Conservation (phyloP, 2,113 vertebrate species). For the Oplegnathus fasciatus region DNA sequence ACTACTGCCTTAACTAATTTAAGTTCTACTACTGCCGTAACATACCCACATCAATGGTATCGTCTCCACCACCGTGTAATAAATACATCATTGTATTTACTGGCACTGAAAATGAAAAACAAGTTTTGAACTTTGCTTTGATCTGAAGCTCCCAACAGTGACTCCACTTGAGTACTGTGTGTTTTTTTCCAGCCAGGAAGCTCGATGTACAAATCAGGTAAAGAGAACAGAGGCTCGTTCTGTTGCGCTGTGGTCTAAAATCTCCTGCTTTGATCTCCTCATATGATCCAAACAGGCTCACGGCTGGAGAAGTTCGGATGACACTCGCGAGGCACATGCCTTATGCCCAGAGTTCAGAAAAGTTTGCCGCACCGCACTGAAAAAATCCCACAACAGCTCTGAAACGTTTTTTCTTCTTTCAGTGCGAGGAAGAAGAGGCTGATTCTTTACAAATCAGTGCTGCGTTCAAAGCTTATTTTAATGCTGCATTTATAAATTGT, state of each 20-base stretch:
- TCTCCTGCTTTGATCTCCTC: constrained; percentile 80
- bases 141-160: constrained; percentile 11
- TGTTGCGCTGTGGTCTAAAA: constrained; percentile 72
- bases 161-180: not conserved
- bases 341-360: constrained; percentile 70
- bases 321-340: constrained; percentile 74
- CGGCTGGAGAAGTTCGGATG: constrained; percentile 72
- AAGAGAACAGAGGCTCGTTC: constrained; percentile 65
- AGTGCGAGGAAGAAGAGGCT: not conserved
- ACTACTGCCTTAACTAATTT: not conserved
- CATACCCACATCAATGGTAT: not conserved
- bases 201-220: constrained; percentile 70
- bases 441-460: not conserved
- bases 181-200: constrained; percentile 6
- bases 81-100: constrained; percentile 15
- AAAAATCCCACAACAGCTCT: not conserved
- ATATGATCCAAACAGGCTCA: constrained; percentile 79
- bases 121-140: constrained; percentile 27
- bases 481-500: not conserved
- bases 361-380: constrained; percentile 27
- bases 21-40: not conserved
- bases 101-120: constrained; percentile 1
- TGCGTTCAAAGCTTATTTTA: not conserved
- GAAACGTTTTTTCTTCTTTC: not conserved
- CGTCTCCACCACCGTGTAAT: not conserved